Percentiles rank a stretch among this genome's conserved stretches.
phyloP scores from a whole-genome alignment of 2,113 vertebrate genomes.

The Ceuthmochares aereus region DNA sequence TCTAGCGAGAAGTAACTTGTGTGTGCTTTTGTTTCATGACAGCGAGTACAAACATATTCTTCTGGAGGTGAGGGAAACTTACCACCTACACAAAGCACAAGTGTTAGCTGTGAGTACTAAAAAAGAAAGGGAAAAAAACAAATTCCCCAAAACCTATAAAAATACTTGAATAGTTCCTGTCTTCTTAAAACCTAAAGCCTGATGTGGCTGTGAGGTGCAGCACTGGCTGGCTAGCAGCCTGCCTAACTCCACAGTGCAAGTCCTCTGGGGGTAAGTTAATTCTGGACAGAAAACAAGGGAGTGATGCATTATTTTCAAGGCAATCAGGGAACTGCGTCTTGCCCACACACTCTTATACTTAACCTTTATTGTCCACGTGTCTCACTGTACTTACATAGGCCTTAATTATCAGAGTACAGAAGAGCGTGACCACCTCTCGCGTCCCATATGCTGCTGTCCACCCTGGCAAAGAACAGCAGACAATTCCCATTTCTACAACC shows the following conservation, averaged over 20 bases:
- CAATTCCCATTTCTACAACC: background rate
- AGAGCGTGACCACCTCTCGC: fast-evolving
- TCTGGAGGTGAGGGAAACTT: background rate
- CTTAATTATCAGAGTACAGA: background rate
- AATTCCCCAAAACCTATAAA: background rate
- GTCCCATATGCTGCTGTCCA: fast-evolving
- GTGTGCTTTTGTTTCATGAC: background rate
- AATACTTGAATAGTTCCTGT: background rate
- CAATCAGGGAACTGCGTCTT: background rate
- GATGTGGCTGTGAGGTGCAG: background rate
- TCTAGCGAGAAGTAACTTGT: background rate
- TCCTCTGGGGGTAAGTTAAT: background rate
- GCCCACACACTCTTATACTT: background rate
- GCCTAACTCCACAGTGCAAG: background rate
- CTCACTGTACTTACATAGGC: background rate
- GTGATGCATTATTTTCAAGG: background rate
- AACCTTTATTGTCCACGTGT: background rate
- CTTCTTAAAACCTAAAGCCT: background rate
- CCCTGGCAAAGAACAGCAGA: background rate
- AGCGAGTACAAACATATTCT: background rate
- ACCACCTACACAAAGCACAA: background rate
- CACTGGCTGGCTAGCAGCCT: background rate
- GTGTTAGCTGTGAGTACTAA: background rate
- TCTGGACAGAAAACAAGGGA: background rate
- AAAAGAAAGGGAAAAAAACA: background rate